Conservation (phyloP, 2,797 vertebrate species). For the Falco naumanni region DNA sequence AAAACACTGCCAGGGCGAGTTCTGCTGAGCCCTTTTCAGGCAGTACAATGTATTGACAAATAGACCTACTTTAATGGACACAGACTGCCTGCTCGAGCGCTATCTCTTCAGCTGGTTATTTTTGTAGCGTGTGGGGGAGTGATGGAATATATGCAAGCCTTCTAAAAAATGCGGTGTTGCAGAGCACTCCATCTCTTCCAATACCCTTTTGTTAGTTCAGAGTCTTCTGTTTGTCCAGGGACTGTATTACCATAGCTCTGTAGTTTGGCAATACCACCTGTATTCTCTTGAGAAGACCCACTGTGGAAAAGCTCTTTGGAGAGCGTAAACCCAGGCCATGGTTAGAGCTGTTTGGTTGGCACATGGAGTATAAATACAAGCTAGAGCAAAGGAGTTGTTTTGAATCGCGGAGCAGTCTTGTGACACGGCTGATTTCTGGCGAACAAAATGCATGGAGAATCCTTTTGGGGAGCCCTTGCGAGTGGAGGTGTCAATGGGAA, state of each 20-base stretch:
- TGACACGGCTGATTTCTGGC: background rate
- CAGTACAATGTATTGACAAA: background rate
- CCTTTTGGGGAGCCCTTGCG: background rate
- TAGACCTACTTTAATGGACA: background rate
- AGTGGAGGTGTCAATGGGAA: background rate
- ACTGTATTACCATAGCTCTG: background rate
- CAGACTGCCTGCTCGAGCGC: background rate
- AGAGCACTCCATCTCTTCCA: slow-evolving; percentile 1
- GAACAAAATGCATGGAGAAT: background rate
- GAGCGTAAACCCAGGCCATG: background rate
- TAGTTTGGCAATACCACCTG: background rate
- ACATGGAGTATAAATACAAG: background rate
- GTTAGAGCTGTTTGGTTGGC: background rate
- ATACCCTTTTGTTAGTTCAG: background rate
- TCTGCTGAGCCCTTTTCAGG: background rate
- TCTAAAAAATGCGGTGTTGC: background rate
- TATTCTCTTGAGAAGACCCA: background rate
- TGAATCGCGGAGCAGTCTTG: background rate
- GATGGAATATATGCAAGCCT: background rate
- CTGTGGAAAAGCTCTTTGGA: background rate
- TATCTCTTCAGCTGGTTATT: background rate
- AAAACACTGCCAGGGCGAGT: background rate
- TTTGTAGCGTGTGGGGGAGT: background rate
- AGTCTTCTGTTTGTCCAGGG: background rate
- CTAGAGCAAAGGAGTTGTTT: background rate